Percentiles rank a stretch among this genome's conserved stretches.
Evolutionary conservation across 2,113 vertebrate genomes (phyloP).

Genomic region (Porphyrio hochstetteri): DNA sequence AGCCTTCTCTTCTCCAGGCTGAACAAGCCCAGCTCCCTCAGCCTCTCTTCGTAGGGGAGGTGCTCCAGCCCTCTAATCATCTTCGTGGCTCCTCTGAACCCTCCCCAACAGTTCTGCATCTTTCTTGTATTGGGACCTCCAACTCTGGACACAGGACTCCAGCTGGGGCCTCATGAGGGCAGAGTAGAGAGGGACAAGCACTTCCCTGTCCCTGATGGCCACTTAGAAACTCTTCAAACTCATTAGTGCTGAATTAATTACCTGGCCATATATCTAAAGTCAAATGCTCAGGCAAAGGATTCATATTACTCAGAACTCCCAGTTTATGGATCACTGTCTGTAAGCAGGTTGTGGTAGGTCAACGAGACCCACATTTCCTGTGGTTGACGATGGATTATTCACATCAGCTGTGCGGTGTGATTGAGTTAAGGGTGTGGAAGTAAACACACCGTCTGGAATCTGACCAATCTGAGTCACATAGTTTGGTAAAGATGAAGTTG

Average conservation of each 20-base stretch:
- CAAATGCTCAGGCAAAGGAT: background rate
- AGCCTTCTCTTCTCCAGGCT: no score
- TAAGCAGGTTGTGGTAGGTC: background rate
- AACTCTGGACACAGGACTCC: no score
- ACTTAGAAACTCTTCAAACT: background rate
- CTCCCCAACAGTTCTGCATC: no score
- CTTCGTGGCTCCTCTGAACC: no score
- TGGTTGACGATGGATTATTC: slow-evolving; percentile 33
- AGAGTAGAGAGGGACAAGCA: no score
- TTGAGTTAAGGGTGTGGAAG: background rate
- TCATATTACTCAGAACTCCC: slow-evolving; percentile 2
- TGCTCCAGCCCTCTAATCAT: no score
- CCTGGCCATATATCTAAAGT: background rate
- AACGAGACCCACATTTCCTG: slow-evolving; percentile 30
- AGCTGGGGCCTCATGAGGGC: no score
- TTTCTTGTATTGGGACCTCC: no score
- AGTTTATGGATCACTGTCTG: slow-evolving; percentile 17
- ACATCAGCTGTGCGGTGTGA: background rate
- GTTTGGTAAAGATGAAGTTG: background rate
- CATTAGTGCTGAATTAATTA: background rate
- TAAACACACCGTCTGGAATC: background rate
- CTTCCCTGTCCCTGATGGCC: no score
- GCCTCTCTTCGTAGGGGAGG: no score
- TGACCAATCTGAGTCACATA: background rate
- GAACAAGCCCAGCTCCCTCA: no score